Evolutionary conservation across 2,113 vertebrate genomes (phyloP).

Genomic region (Chionis minor): DNA sequence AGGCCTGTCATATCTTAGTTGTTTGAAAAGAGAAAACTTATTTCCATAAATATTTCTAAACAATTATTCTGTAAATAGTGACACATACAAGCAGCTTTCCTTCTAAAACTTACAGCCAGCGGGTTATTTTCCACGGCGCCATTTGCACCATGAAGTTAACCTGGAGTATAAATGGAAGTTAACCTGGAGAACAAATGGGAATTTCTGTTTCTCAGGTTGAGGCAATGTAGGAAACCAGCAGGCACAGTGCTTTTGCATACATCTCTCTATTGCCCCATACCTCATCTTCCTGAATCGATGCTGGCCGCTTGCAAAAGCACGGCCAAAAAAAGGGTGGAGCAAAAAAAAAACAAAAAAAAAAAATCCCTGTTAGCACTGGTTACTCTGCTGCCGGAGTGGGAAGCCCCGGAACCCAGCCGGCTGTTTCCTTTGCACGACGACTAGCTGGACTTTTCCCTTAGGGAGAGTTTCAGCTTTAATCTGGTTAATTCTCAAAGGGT

Average conservation of each 20-base stretch:
- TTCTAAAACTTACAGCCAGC: neutral
- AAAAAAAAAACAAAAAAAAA: no score
- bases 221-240: fast-evolving
- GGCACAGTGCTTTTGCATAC: fast-evolving
- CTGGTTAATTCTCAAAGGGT: neutral
- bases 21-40: neutral
- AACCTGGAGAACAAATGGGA: neutral
- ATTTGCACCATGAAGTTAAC: neutral
- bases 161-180: neutral
- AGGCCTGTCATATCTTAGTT: neutral
- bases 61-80: neutral
- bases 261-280: fast-evolving
- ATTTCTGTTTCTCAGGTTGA: neutral
- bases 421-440: neutral
- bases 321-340: neutral
- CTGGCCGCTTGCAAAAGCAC: neutral
- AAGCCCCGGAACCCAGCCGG: fast-evolving
- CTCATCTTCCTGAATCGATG: neutral
- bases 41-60: neutral
- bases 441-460: neutral
- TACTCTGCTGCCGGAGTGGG: neutral
- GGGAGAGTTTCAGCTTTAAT: neutral
- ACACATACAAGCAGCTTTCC: neutral
- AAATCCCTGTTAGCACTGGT: fast-evolving
- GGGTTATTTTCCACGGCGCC: neutral